phyloP scores from a whole-genome alignment of 2,797 vertebrate species.

The Anas bernieri region DNA sequence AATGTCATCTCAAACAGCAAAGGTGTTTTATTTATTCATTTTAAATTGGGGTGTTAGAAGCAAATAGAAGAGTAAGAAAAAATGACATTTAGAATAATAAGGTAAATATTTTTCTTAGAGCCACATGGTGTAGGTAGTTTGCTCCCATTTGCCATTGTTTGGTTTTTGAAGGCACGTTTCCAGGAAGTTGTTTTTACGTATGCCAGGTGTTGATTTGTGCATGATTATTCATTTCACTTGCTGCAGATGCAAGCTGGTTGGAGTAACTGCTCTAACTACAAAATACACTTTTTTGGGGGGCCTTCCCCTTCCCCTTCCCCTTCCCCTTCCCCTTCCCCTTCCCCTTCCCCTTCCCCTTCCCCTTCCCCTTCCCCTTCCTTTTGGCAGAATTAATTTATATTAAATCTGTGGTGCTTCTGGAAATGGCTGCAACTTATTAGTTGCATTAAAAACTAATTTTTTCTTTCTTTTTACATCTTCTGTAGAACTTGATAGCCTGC shows the following conservation, averaged over 20 bases:
- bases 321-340: too few species aligned
- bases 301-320: too few species aligned
- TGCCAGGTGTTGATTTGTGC: neutral
- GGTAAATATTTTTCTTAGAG: neutral
- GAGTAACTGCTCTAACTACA: neutral
- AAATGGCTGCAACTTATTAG: neutral
- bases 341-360: too few species aligned
- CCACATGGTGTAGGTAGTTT: accelerated
- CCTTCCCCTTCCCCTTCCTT: too few species aligned
- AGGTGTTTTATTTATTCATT: accelerated
- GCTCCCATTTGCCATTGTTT: neutral
- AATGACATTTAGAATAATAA: neutral
- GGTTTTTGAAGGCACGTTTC: neutral
- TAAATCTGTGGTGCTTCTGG: neutral
- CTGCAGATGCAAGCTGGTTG: neutral
- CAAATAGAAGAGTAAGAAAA: neutral
- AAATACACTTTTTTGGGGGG: too few species aligned
- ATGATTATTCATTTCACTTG: neutral
- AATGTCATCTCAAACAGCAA: accelerated
- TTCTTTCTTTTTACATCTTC: neutral
- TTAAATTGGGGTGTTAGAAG: accelerated
- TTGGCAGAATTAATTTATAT: neutral
- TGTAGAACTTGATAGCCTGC: neutral
- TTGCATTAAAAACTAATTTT: neutral
- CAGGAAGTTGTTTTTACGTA: neutral